A percentile compares a stretch with the other conserved stretches of the same genome.
Evolutionary conservation across 2,888 invertebrate genomes (phyloP).

Genomic region (Acanthoscelides obtectus): DNA sequence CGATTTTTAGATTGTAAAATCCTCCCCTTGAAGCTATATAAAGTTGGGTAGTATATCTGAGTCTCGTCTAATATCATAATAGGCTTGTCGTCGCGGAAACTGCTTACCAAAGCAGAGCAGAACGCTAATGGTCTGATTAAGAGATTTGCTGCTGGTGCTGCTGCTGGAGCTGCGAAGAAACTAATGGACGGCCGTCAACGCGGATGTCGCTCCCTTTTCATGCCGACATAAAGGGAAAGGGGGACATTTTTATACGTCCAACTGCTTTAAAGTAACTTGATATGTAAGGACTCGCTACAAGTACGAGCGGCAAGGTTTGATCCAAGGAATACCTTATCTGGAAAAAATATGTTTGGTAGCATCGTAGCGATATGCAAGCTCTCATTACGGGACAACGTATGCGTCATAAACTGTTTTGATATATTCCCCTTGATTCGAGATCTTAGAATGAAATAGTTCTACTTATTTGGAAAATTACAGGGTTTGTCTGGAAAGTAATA

Average conservation of each 20-base stretch:
- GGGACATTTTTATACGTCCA: neutral
- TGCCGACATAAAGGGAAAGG: neutral
- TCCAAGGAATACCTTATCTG: too few relatives aligned
- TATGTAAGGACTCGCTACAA: too few relatives aligned
- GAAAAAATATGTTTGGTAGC: too few relatives aligned
- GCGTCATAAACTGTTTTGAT: too few relatives aligned
- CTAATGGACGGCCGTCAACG: slow-evolving; percentile 33
- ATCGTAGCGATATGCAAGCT: too few relatives aligned
- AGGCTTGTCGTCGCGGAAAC: slow-evolving; percentile 43
- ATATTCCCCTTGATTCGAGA: too few relatives aligned
- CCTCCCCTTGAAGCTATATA: neutral
- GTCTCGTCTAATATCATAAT: slow-evolving; percentile 47
- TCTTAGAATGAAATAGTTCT: too few relatives aligned
- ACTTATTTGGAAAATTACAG: too few relatives aligned
- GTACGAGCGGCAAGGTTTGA: too few relatives aligned
- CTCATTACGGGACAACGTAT: too few relatives aligned
- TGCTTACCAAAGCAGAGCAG: slow-evolving; percentile 42
- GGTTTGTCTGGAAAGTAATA: too few relatives aligned
- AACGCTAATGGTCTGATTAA: slow-evolving; percentile 50
- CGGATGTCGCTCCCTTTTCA: neutral
- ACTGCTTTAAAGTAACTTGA: neutral
- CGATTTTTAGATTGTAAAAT: neutral
- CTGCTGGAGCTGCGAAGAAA: slow-evolving; percentile 19
- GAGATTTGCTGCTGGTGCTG: slow-evolving; percentile 36
- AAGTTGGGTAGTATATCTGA: slow-evolving; percentile 19